These are phyloP conservation scores for Cataglyphis albicans DNA, from an alignment of 2,888 invertebrate species.

Conservation along the genomic window DNA sequence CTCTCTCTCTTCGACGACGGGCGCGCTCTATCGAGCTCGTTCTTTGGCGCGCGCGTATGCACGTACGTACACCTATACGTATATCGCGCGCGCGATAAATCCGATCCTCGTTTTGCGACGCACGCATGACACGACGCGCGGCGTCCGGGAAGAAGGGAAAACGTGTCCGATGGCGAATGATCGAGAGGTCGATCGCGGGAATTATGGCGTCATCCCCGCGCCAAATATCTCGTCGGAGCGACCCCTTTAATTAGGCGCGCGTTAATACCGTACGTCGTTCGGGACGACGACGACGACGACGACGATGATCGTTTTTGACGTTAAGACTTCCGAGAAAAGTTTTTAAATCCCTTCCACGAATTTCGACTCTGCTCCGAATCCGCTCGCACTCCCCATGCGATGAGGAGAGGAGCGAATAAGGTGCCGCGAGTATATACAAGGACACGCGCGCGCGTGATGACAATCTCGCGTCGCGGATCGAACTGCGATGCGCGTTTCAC, in stretches of 20 bases:
- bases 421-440: not conserved
- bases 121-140: conserved; percentile 4
- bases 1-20: not conserved
- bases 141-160: too few relatives aligned
- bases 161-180: conserved; percentile 3
- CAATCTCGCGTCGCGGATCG: conserved; percentile 65
- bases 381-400: too few relatives aligned
- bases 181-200: conserved; percentile 43
- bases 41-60: conserved; percentile 32
- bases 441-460: conserved; percentile 52
- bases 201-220: conserved; percentile 67
- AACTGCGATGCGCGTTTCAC: conserved; percentile 73
- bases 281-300: too few relatives aligned
- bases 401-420: not conserved
- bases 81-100: conserved; percentile 41
- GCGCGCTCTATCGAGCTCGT: conserved; percentile 39
- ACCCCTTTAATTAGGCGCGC: conserved; percentile 54
- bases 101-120: conserved; percentile 24
- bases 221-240: conserved; percentile 65
- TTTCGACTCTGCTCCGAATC: too few relatives aligned
- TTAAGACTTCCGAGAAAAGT: too few relatives aligned
- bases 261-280: not conserved
- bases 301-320: too few relatives aligned
- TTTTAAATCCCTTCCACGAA: too few relatives aligned
- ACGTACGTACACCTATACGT: not conserved